A percentile compares a stretch with the other conserved stretches of the same genome.
Conservation (phyloP, 1,140 invertebrate species). For the Fopius arisanus region DNA sequence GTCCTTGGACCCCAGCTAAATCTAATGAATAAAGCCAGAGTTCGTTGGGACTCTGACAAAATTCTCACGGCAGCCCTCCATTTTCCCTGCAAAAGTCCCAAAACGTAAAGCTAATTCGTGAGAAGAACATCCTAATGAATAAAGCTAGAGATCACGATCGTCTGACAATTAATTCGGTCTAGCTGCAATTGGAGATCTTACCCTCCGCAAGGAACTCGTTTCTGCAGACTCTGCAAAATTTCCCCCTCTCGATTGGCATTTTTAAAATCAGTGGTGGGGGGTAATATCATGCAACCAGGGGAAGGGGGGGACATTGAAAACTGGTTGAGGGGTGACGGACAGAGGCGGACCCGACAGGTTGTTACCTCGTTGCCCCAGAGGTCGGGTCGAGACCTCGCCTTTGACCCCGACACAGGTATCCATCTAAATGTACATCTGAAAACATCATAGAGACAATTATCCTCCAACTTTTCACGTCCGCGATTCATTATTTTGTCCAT, state of each 20-base stretch:
- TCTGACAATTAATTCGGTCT: neutral
- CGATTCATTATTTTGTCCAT: neutral
- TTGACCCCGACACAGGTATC: constrained; percentile 45
- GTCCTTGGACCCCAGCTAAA: neutral
- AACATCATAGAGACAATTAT: neutral
- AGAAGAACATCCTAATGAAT: constrained; percentile 33
- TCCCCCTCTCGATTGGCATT: neutral
- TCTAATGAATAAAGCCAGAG: neutral
- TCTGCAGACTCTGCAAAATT: constrained; percentile 25
- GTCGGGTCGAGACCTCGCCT: constrained; percentile 48
- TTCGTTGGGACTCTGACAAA: neutral
- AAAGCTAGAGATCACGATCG: constrained; percentile 16
- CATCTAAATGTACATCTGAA: neutral
- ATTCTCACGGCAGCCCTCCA: constrained; percentile 13
- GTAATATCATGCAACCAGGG: constrained; percentile 19
- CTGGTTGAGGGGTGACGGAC: constrained; percentile 41
- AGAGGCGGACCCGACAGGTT: constrained; percentile 30
- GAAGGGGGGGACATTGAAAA: constrained; percentile 5
- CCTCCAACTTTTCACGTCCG: neutral
- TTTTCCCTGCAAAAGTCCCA: neutral
- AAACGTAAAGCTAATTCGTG: constrained; percentile 22
- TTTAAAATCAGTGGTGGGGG: neutral
- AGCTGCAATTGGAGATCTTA: constrained; percentile 29
- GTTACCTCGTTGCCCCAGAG: constrained; percentile 25
- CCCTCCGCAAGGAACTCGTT: constrained; percentile 51